Conservation (phyloP, 2,888 invertebrate species). For the Drosophila yooni region DNA sequence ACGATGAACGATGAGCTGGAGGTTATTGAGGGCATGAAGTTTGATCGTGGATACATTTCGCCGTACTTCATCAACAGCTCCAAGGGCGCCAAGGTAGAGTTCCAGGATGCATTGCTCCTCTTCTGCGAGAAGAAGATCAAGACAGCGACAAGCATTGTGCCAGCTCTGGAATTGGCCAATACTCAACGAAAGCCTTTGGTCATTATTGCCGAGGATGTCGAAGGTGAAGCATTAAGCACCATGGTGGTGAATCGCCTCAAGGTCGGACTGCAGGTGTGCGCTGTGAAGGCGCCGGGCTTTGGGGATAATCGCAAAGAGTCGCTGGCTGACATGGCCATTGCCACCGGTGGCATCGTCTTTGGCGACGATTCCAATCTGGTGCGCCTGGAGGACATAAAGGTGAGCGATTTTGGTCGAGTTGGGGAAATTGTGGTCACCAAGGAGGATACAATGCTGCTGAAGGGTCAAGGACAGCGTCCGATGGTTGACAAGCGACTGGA, state of each 20-base stretch:
- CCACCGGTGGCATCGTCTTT: slow-evolving; percentile 95
- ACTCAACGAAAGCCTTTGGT: slow-evolving; percentile 95
- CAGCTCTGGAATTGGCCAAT: slow-evolving; percentile 97
- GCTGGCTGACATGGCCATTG: slow-evolving; percentile 95
- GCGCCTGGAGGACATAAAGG: slow-evolving; percentile 94
- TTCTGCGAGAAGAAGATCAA: slow-evolving; percentile 99
- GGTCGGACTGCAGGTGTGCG: slow-evolving; percentile 96
- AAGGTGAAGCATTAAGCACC: slow-evolving; percentile 96
- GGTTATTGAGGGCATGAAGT: slow-evolving; percentile 99
- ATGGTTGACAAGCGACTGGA: slow-evolving; percentile 92
- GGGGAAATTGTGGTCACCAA: slow-evolving; percentile 96
- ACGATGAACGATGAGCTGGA: slow-evolving; percentile 97
- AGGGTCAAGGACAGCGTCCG: slow-evolving; percentile 92
- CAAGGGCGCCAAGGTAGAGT: slow-evolving; percentile 99
- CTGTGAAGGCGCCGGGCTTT: slow-evolving; percentile 98
- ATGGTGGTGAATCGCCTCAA: slow-evolving; percentile 96
- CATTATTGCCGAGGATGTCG: slow-evolving; percentile 97
- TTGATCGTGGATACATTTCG: slow-evolving; percentile 99
- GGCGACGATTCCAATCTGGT: slow-evolving; percentile 95
- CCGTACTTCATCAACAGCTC: slow-evolving; percentile 99
- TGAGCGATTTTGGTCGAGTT: slow-evolving; percentile 92
- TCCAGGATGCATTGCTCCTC: slow-evolving; percentile 97
- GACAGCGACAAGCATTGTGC: slow-evolving; percentile 96
- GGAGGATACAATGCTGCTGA: slow-evolving; percentile 91
- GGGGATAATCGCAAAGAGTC: slow-evolving; percentile 97